phyloP scores from a whole-genome alignment of 2,113 vertebrate genomes.

The Caracal caracal region DNA sequence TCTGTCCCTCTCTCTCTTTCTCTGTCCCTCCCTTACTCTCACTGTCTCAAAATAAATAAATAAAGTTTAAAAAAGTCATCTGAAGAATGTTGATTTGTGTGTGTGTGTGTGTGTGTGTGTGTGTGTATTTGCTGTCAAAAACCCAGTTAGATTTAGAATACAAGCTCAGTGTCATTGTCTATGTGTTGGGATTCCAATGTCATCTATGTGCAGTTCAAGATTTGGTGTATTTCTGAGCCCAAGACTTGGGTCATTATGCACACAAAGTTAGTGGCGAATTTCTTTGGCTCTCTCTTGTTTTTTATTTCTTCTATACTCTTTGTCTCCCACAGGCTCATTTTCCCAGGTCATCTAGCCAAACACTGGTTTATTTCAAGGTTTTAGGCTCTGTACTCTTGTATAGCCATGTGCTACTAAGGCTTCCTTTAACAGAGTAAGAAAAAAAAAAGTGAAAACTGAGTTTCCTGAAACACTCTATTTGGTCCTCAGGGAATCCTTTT shows the following conservation, averaged over 20 bases:
- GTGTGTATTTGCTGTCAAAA: background rate
- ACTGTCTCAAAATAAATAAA: too few relatives aligned
- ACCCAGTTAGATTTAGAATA: background rate
- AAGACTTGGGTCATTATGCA: background rate
- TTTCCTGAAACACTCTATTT: background rate
- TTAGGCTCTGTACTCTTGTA: background rate
- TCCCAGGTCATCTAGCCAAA: background rate
- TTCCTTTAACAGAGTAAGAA: background rate
- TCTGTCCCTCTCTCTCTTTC: too few relatives aligned
- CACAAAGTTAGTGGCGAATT: background rate
- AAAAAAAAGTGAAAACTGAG: background rate
- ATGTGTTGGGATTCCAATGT: background rate
- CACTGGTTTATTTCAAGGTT: background rate
- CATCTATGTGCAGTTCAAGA: background rate
- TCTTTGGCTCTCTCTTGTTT: background rate
- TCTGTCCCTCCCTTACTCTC: too few relatives aligned
- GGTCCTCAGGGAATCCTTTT: background rate
- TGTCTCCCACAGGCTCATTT: background rate
- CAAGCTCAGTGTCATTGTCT: background rate
- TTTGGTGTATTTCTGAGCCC: background rate
- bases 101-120: background rate
- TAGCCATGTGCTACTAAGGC: background rate
- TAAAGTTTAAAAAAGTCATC: background rate
- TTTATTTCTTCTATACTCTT: background rate
- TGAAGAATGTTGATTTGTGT: background rate